Base-by-base conservation (phyloP, 2,888 invertebrate genomes). In the Rhynchonema sp. region DNA sequence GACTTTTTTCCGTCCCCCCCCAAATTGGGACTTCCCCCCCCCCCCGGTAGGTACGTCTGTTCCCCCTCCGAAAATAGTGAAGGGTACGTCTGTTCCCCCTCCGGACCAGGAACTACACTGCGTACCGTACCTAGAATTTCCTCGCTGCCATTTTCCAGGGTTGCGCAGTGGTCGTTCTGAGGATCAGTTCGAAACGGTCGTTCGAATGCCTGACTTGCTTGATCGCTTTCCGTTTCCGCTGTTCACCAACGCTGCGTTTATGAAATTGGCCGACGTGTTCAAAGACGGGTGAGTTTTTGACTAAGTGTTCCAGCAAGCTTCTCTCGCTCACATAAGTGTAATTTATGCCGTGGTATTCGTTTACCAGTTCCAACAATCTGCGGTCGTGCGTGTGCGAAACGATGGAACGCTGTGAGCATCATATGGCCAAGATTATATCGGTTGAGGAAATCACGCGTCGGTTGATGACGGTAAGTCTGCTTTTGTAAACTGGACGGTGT, bases 201-300 rank as follows among this genome's bases (percentile, higher is more conserved):
- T 94, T 0, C 82, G 89, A 53, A 92, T 91, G 75, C 92, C 94
- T 0, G 81, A 87, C 46, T 78, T 94, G 0, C 94, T 94, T 75
- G 91, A 92, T 72, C 91, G 91, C 73, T 92, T 94, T 74, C 94
- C 94, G 0, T 94, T 96, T 76, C 94, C 94, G 0, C 92, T 96
- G 70, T 78, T 96, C 25, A 92, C 96, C 30, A 96, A 94, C 76
- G 90, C 94, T 0, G 91, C 92, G 0, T 84, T 92, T 65, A 75
- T 94, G 27, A 92, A 94, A 78, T 75, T 96, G 28, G 85, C 91
- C 0, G 92, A 94, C 77, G 87, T 92, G 9, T 96, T 94, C 76
- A 38, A 38, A 38, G 38, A 38, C 38, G 38, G 38, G 38, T 38
- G 17, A 61, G 61, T 55, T 57, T 53, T 61, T 29, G 57, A 25